Percentiles rank a stretch among this genome's conserved stretches.
Evolutionary conservation across 2,797 vertebrate genomes (phyloP).

Genomic region (Gephyroberyx darwinii): DNA sequence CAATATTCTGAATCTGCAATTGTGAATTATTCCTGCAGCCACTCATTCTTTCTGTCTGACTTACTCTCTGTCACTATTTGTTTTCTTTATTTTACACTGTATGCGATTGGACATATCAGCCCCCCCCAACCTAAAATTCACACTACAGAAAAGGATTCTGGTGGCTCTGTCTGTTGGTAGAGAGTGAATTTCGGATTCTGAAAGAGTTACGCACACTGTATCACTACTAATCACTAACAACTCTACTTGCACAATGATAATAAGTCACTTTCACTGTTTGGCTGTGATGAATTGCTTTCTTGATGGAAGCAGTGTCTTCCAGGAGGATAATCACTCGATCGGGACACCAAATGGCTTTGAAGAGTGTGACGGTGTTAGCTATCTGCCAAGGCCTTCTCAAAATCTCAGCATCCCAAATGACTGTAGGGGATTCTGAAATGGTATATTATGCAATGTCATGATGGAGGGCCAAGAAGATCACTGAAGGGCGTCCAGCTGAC

Average conservation of each 20-base stretch:
- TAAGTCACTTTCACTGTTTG: constrained; percentile 6
- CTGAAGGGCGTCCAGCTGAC: background rate
- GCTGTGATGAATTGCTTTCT: background rate
- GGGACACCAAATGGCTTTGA: background rate
- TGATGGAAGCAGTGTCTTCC: background rate
- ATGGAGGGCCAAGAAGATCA: background rate
- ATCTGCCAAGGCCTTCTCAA: background rate
- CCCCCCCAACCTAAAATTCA: too few species aligned
- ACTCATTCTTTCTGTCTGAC: constrained; percentile 24
- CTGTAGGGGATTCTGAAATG: constrained; percentile 6
- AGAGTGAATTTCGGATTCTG: constrained; percentile 10
- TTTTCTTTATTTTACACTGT: background rate
- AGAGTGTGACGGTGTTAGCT: background rate
- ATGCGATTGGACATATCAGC: background rate
- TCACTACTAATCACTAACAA: background rate
- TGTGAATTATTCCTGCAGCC: constrained; percentile 45
- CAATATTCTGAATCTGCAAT: constrained; percentile 54
- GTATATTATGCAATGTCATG: background rate
- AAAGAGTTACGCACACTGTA: background rate
- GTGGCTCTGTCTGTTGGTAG: background rate
- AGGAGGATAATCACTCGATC: background rate
- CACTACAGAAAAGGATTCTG: background rate
- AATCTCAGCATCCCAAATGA: constrained; percentile 1
- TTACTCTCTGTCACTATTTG: constrained; percentile 11
- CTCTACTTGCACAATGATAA: constrained; percentile 2